Conservation (phyloP, 2,888 invertebrate genomes). For the Hermaeophaga mercurialis region DNA sequence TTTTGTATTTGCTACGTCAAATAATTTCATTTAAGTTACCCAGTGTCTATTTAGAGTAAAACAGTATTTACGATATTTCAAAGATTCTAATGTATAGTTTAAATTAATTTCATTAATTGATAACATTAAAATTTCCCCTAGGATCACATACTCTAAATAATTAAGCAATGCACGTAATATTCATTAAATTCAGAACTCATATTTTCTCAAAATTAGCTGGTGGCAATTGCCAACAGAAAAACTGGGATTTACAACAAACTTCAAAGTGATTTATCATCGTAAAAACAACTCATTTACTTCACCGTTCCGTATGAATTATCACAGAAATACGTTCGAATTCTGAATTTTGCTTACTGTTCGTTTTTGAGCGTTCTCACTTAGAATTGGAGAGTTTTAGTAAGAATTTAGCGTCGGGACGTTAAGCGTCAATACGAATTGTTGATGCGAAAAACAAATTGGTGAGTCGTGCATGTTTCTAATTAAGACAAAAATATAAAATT, state of each 20-base stretch:
- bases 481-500: background rate
- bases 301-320: background rate
- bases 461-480: background rate
- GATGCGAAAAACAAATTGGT: background rate
- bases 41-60: too few species aligned
- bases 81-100: too few species aligned
- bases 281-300: background rate
- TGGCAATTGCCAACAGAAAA: background rate
- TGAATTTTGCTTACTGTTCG: slow-evolving; percentile 23
- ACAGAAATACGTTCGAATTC: slow-evolving; percentile 24
- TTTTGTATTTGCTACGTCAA: too few species aligned
- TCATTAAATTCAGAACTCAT: background rate
- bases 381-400: slow-evolving; percentile 20
- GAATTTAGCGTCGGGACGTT: slow-evolving; percentile 24
- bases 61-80: too few species aligned
- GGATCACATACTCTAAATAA: background rate
- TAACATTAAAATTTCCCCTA: too few species aligned
- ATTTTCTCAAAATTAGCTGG: background rate
- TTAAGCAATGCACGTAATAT: background rate
- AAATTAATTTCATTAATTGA: too few species aligned
- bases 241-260: background rate
- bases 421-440: slow-evolving; percentile 2
- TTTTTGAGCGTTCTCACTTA: slow-evolving; percentile 11
- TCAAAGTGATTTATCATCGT: background rate
- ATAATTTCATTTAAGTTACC: too few species aligned